phyloP scores from a whole-genome alignment of 2,888 invertebrate species.

The Parnassius smintheus region DNA sequence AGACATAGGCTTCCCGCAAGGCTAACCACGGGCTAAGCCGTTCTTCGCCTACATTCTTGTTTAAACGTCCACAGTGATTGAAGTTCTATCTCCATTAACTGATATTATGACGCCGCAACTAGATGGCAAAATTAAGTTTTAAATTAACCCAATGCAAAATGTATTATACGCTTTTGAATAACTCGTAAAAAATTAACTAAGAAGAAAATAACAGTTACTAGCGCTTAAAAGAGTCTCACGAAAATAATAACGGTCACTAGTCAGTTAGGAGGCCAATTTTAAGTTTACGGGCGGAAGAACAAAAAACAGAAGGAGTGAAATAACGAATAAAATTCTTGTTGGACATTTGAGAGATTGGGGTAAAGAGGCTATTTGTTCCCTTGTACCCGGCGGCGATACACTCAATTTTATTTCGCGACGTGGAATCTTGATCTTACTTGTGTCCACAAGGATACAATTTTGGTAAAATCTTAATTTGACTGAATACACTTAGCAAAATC shows the following conservation, averaged over 20 bases:
- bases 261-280: conserved; percentile 24
- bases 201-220: conserved; percentile 16
- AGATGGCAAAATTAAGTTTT: no score
- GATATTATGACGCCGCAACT: no score
- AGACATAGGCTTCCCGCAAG: no score
- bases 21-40: no score
- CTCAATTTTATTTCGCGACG: conserved; percentile 23
- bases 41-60: no score
- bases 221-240: conserved; percentile 6
- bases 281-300: conserved; percentile 12
- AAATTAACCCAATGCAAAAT: no score
- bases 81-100: no score
- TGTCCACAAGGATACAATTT: conserved; percentile 15
- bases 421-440: conserved; percentile 15
- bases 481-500: not conserved
- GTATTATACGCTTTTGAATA: no score
- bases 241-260: conserved; percentile 24
- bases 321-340: conserved; percentile 26
- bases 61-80: no score
- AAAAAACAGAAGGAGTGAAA: conserved; percentile 25
- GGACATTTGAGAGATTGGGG: conserved; percentile 29
- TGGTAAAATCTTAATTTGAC: conserved; percentile 8
- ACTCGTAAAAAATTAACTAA: conserved; percentile 4
- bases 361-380: conserved; percentile 24
- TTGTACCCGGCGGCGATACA: conserved; percentile 21